A percentile compares a stretch with the other conserved stretches of the same genome.
Evolutionary conservation across 2,797 vertebrate species (phyloP).

Genomic region (Bufotes viridis): DNA sequence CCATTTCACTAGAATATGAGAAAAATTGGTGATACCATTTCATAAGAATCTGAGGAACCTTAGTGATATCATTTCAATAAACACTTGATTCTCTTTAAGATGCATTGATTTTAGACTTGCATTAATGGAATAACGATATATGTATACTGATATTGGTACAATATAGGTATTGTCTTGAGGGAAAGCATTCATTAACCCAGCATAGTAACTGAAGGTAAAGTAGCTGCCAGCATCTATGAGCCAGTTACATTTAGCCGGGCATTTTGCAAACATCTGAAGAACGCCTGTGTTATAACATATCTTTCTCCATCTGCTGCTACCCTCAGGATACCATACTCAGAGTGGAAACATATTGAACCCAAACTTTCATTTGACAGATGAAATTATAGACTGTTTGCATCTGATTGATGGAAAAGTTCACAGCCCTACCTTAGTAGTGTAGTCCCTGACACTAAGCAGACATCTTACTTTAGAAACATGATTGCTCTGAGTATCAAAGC

Average conservation of each 20-base stretch:
- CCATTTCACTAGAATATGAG: too few relatives aligned
- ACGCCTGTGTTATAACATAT: slow-evolving; percentile 19
- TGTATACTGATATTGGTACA: not conserved
- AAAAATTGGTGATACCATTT: too few relatives aligned
- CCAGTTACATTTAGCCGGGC: not conserved
- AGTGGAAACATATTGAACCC: slow-evolving; percentile 38
- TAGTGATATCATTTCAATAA: too few relatives aligned
- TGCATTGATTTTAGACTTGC: not conserved
- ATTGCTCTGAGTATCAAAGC: not conserved
- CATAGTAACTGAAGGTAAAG: not conserved
- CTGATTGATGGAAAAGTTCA: not conserved
- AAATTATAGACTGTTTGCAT: rapidly evolving
- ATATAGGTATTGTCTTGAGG: not conserved
- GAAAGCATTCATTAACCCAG: not conserved
- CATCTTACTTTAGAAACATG: not conserved
- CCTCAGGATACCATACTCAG: slow-evolving; percentile 30
- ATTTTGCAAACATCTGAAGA: not conserved
- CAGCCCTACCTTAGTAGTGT: not conserved
- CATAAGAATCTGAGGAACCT: too few relatives aligned
- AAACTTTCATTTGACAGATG: not conserved
- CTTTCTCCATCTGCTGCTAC: slow-evolving; percentile 11
- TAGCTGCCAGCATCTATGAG: not conserved
- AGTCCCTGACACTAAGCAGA: slow-evolving; percentile 25
- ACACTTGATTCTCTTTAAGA: not conserved
- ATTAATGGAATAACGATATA: not conserved